A percentile compares a stretch with the other conserved stretches of the same genome.
Conservation (phyloP, 2,797 vertebrate species). For the Sebastes hubbsi region DNA sequence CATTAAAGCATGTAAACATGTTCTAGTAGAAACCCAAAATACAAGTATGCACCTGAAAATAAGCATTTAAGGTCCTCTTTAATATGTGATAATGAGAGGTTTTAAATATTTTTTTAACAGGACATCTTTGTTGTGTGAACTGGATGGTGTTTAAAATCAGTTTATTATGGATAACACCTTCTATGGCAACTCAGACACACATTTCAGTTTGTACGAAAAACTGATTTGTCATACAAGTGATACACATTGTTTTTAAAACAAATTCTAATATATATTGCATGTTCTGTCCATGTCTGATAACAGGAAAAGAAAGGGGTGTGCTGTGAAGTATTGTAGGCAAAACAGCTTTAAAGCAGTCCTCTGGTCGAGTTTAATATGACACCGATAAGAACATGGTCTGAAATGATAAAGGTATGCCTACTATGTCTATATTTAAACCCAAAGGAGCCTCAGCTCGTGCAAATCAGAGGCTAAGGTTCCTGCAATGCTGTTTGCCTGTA, state of each 20-base stretch:
- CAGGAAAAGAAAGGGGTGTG: neutral
- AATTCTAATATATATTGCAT: neutral
- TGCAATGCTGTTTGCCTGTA: constrained; percentile 50
- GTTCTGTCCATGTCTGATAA: neutral
- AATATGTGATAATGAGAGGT: neutral
- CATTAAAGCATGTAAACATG: neutral
- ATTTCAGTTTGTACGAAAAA: neutral
- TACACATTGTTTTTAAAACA: neutral
- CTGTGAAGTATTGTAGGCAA: neutral
- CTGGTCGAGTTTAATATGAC: constrained; percentile 71
- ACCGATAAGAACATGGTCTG: constrained; percentile 68
- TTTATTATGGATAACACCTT: neutral
- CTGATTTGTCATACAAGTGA: neutral
- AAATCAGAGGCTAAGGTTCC: constrained; percentile 65
- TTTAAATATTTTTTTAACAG: neutral
- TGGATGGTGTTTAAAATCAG: neutral
- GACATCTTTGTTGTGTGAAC: neutral
- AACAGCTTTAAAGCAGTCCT: constrained; percentile 8
- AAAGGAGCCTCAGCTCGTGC: constrained; percentile 58
- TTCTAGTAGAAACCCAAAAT: neutral
- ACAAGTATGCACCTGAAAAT: neutral
- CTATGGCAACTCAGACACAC: neutral
- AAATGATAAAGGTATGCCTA: constrained; percentile 77
- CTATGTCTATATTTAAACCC: constrained; percentile 80
- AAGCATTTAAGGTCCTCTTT: neutral